Base-by-base conservation (phyloP, 1,140 invertebrate genomes). In the Drosophila nannoptera region DNA sequence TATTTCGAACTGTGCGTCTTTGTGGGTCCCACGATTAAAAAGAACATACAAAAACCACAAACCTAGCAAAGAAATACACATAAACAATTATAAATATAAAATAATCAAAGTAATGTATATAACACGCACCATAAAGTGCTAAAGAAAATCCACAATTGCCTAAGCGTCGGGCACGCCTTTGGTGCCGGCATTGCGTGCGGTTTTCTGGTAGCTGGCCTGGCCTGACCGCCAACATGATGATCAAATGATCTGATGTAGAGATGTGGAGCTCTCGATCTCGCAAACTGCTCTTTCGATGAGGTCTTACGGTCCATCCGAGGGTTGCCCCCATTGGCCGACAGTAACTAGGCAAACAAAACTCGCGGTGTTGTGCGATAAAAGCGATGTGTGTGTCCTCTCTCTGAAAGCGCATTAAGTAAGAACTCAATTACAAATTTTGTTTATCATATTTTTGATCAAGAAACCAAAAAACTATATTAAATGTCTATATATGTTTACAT, bases 341-440 rank as follows among this genome's bases (percentile, higher is more conserved):
- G 43, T 71, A 56, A 80, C 81, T 86, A 86, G 81, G 77, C 82
- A 84, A 54, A 70, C 72, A 66, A 81, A 86, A 81, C 82, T 86
- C 74, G 84, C 80, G 78, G 80, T 87, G 76, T 74, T 72, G 48
- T 50, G 55, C 69, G 63, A 69, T 80, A 74, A 78, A 76, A 83
- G 77, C 75, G 78, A 84, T 84, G 77, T 87, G 81, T 86, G 81
- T 84, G 81, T 86, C 75, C 80, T 86, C 82, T 86, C 81, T 87
- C 82, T 81, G 82, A 86, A 86, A 81, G 82, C 82, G 81, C 81
- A 86, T 86, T 86, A 86, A 87, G 81, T 86, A 86, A 86, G 81
- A 86, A 86, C 78, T 86, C 66, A 86, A 86, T 86, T 83, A 80
- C 59, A 84, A 80, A 9, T 86, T 74, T 86, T 69, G 55, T 69